phyloP scores from a whole-genome alignment of 2,888 invertebrate genomes.

The Diaphora mendica region DNA sequence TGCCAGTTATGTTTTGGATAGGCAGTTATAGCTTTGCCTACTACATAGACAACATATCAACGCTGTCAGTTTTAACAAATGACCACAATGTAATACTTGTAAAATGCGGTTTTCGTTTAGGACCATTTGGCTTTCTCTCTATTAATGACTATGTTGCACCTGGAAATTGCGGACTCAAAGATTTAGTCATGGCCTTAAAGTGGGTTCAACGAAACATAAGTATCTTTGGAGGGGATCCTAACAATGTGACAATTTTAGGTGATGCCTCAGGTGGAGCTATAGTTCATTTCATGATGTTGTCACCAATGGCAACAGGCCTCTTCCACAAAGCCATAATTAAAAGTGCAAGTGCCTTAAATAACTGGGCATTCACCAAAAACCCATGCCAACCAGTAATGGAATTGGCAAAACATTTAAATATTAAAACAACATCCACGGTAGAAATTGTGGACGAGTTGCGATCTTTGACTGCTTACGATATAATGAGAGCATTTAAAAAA shows the following conservation, averaged over 20 bases:
- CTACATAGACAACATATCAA: conserved; percentile 62
- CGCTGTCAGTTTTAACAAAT: conserved; percentile 70
- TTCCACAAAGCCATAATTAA: conserved; percentile 82
- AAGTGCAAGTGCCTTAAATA: conserved; percentile 78
- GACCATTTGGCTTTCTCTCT: conserved; percentile 81
- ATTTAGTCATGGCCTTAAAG: conserved; percentile 76
- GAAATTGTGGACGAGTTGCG: conserved; percentile 74
- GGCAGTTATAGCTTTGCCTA: conserved; percentile 71
- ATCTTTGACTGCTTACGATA: conserved; percentile 56
- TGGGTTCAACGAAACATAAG: conserved; percentile 79
- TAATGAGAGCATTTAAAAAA: conserved; percentile 62
- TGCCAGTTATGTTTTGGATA: conserved; percentile 85
- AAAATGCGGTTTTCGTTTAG: conserved; percentile 77
- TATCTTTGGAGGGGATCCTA: conserved; percentile 78
- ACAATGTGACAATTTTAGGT: conserved; percentile 82
- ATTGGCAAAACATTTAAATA: conserved; percentile 67
- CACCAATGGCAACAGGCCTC: conserved; percentile 79
- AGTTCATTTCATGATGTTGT: conserved; percentile 80
- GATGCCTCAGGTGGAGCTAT: conserved; percentile 79
- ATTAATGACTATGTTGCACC: conserved; percentile 76
- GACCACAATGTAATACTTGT: conserved; percentile 74
- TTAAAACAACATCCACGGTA: conserved; percentile 59
- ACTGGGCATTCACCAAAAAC: conserved; percentile 74
- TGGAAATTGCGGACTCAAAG: conserved; percentile 81
- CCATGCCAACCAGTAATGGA: conserved; percentile 65